Evolutionary conservation across 2,113 vertebrate species (phyloP).

Genomic region (Alectura lathami): DNA sequence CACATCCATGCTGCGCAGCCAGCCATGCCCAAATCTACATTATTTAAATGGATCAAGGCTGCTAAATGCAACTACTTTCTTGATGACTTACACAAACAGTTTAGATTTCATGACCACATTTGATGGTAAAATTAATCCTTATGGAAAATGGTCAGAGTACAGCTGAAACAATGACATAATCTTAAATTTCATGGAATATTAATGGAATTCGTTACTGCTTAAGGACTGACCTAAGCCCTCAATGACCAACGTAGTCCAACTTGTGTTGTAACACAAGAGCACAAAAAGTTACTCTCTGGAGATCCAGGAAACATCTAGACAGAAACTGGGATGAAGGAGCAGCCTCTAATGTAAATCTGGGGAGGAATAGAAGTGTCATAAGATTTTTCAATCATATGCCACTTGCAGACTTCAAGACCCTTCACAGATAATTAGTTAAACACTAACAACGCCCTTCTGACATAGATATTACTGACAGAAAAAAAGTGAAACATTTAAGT

Average conservation of each 20-base stretch:
- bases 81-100: slow-evolving; percentile 26
- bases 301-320: neutral
- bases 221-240: neutral
- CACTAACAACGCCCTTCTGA: slow-evolving; percentile 26
- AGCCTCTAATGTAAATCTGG: neutral
- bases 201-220: neutral
- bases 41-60: neutral
- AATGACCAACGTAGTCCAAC: neutral
- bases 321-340: neutral
- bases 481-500: neutral
- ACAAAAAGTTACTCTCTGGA: neutral
- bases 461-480: slow-evolving; percentile 7
- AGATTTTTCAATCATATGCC: slow-evolving; percentile 1
- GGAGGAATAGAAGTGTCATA: neutral
- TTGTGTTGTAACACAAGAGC: neutral
- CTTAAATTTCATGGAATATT: neutral
- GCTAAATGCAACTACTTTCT: slow-evolving; percentile 14
- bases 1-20: neutral
- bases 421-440: slow-evolving; percentile 42
- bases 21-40: neutral
- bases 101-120: slow-evolving; percentile 36
- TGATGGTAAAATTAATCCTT: neutral
- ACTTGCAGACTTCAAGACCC: slow-evolving; percentile 22
- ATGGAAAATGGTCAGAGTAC: neutral
- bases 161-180: neutral